Evolutionary conservation across 2,797 vertebrate species (phyloP), one percentile per base, ranked within the genome.

Genomic region (Numenius phaeopus): DNA sequence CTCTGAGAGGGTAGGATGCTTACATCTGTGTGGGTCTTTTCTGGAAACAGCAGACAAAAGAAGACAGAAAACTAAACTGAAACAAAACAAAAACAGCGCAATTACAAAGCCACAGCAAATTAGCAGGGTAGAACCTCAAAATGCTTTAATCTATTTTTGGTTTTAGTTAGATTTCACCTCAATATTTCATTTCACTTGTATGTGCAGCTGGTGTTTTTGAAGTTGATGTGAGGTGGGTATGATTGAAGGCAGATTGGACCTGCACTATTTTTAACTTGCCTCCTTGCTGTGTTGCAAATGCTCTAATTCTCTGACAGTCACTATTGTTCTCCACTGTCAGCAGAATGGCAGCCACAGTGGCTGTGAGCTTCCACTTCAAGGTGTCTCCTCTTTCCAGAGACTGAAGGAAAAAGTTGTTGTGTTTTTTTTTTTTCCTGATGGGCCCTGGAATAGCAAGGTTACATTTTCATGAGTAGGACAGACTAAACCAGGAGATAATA

Each of bases 41-140:
- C 83, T 94, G 83, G 73, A 84, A 93, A 73, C 30, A 94, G 72
- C 65, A 72, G 70, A 94, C 44, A 62, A 86, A 80, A 86, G 64
- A 65, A 80, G 72, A 40, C 20, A 61, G 59, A 83, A 69, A 85
- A 83, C 59, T 44, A 66, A 88, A 84, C 24, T 73, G 66, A 81
- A 95, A 29, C 62, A 79, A 75, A 92, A 64, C 54, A 32, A 80
- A 89, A 70, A 0, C 52, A 79, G 29, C 5, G 47, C 52, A 26
- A 39, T 62, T 83, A 57, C 19, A 61, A 77, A 76, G 27, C 65
- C 39, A 62, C 32, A 40, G 50, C 1, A 3, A 84, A 84, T 79
- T 69, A 84, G 27, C 34, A 69, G 76, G 21, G 47, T 62, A 85
- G 82, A 65, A 44, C 44, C 40, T 94, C 81, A 89, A 66, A 93